Evolutionary conservation across 2,888 invertebrate species (phyloP).

Genomic region (Leucoma salicis): DNA sequence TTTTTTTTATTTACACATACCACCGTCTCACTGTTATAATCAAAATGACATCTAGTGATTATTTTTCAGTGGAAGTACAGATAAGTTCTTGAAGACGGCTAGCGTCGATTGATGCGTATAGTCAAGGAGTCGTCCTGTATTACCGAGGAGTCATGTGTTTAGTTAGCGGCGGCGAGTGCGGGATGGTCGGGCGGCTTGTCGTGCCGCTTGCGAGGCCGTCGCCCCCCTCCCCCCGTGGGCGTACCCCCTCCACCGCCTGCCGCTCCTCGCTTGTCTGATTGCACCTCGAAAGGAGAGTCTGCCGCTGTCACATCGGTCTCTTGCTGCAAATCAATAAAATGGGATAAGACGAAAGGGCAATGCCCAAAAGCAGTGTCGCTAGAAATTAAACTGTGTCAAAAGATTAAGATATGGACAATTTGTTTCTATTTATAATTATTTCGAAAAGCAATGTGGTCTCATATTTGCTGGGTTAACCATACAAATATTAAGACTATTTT

Average conservation of each 20-base stretch:
- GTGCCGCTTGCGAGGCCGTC: conserved; percentile 59
- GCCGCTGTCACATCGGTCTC: conserved; percentile 75
- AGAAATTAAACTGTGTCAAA: too few relatives aligned
- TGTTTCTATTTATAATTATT: too few relatives aligned
- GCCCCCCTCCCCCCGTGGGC: conserved; percentile 71
- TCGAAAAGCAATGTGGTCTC: too few relatives aligned
- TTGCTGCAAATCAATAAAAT: conserved; percentile 34
- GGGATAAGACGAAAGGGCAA: too few relatives aligned
- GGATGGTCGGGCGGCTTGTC: conserved; percentile 68
- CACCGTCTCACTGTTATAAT: not conserved
- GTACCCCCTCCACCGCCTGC: conserved; percentile 75
- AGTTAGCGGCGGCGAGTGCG: conserved; percentile 41
- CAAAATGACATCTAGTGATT: not conserved
- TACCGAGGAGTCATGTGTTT: not conserved
- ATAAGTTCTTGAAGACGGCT: not conserved
- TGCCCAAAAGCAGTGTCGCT: too few relatives aligned
- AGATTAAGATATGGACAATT: too few relatives aligned
- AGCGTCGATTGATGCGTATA: not conserved
- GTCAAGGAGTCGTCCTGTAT: not conserved
- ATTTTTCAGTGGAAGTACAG: not conserved
- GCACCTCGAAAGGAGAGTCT: conserved; percentile 81
- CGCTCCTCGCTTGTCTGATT: conserved; percentile 82
- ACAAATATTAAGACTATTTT: too few relatives aligned
- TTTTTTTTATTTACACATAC: too few relatives aligned
- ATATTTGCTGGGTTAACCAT: too few relatives aligned